A percentile compares a stretch with the other conserved stretches of the same genome.
Conservation (phyloP, 2,888 invertebrate species). For the Nephrotoma appendiculata region DNA sequence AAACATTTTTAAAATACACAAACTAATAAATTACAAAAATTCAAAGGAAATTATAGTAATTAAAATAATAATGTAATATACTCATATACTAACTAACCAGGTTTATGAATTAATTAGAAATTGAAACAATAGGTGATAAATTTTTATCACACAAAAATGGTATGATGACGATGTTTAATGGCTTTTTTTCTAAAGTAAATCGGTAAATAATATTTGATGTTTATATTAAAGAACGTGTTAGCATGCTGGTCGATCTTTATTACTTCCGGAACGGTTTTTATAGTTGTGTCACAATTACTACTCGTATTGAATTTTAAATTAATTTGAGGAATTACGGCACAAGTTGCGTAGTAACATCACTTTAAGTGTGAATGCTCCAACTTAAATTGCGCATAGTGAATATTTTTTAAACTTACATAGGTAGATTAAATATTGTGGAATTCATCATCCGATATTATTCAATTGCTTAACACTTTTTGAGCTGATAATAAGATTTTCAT, state of each 20-base stretch:
- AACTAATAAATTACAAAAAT: not conserved
- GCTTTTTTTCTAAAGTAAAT: not conserved
- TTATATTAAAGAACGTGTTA: not conserved
- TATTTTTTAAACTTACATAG: too few species aligned
- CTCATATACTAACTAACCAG: not conserved
- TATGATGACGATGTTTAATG: not conserved
- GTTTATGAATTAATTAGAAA: not conserved
- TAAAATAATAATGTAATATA: not conserved
- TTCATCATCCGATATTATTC: too few species aligned
- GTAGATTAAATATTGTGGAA: too few species aligned
- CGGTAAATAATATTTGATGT: not conserved
- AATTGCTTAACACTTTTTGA: too few species aligned
- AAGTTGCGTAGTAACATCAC: too few species aligned
- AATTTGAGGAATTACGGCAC: not conserved
- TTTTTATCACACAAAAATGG: not conserved
- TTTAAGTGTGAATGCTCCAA: too few species aligned
- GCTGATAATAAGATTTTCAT: too few species aligned
- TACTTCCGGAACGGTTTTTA: not conserved
- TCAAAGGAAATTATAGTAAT: not conserved
- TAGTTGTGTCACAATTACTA: not conserved
- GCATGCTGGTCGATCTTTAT: not conserved
- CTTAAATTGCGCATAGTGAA: too few species aligned
- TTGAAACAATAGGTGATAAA: not conserved
- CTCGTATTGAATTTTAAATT: not conserved
- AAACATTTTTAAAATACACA: not conserved